Evolutionary conservation across 2,888 invertebrate species (phyloP), one percentile per base, ranked within the genome.

Genomic region (Pyrgus malvae): DNA sequence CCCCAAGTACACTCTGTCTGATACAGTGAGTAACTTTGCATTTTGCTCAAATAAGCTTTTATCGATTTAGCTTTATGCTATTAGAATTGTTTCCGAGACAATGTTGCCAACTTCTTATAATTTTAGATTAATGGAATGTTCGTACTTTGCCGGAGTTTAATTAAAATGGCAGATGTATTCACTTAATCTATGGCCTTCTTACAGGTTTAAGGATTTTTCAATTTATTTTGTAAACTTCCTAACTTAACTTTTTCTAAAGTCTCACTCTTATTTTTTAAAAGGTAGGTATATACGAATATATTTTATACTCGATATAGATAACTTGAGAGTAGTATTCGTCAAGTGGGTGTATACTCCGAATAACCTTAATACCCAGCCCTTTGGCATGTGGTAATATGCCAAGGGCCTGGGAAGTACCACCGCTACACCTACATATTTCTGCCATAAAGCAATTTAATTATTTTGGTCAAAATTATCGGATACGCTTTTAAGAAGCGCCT

Each of bases 31-130:
- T 27, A 55, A 54, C 45, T 62, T 57, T 46, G 45, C 49, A 49
- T 46, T 49, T 40, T 29, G 6, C 42, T 48, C 41, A 58, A 60
- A 62, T 59, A 54, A 45, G 45, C 53, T 60, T 54, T 56, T 56
- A 58, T 45, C 58, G 57, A 57, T 58, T 41, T 41, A 14, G 44
- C 38, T 33, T 40, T 14, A 54, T 54, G 46, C 54, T 46, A 54
- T 54, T 54, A 54, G 54, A 33, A 46, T 40, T 40, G 54, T 54
- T 31, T 45, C 54, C 27, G 31, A 4, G 23, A 40, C 45, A 38
- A 11, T 33, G 21, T 40, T 38, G 33, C 31, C 16, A 54, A 54
- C 14, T 40, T 44, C 19, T 44, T 17, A 12, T 23, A 37, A 40
- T 40, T 54, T 53, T 45, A 46, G 31, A 54, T 46, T 46, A 42